These are phyloP conservation scores for Acanthopagrus latus DNA, from an alignment of 2,797 vertebrate species.

Conservation along the genomic window DNA sequence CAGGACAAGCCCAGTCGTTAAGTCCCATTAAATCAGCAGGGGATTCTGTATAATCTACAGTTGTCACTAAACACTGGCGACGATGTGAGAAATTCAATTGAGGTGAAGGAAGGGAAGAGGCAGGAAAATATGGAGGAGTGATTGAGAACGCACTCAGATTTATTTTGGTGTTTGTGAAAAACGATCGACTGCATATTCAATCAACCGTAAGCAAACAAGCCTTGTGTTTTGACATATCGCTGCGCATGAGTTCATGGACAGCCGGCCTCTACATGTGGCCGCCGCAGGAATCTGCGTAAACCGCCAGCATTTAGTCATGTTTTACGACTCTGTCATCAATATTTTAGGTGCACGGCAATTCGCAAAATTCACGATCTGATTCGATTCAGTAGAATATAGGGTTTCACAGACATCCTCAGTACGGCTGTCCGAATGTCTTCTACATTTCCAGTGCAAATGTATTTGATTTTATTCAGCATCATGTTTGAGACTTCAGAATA, in stretches of 20 bases:
- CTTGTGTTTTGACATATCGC: conserved; percentile 19
- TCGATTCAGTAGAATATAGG: background rate
- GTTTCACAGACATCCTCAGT: background rate
- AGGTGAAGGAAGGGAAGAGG: conserved; percentile 26
- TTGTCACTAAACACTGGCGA: conserved; percentile 60
- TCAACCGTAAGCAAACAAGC: conserved; percentile 28
- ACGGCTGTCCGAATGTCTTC: background rate
- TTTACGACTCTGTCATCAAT: conserved; percentile 43
- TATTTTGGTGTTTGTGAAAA: conserved; percentile 6
- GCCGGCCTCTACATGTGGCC: conserved; percentile 4
- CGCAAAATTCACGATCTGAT: conserved; percentile 19
- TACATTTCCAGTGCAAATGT: background rate
- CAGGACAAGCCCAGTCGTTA: conserved; percentile 42
- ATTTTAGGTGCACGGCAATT: conserved; percentile 18
- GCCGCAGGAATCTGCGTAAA: conserved; percentile 18
- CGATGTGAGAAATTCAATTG: conserved; percentile 66
- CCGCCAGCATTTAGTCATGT: conserved; percentile 36
- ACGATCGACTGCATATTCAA: conserved; percentile 17
- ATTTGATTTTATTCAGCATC: background rate
- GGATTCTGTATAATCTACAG: conserved; percentile 52
- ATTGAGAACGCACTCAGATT: conserved; percentile 20
- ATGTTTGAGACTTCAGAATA: background rate
- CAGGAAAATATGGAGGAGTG: conserved; percentile 11
- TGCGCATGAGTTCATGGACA: conserved; percentile 27
- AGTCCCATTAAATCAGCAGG: conserved; percentile 65